These are phyloP conservation scores for Drosophila emarginata DNA, from an alignment of 2,888 invertebrate species.

Conservation along the genomic window DNA sequence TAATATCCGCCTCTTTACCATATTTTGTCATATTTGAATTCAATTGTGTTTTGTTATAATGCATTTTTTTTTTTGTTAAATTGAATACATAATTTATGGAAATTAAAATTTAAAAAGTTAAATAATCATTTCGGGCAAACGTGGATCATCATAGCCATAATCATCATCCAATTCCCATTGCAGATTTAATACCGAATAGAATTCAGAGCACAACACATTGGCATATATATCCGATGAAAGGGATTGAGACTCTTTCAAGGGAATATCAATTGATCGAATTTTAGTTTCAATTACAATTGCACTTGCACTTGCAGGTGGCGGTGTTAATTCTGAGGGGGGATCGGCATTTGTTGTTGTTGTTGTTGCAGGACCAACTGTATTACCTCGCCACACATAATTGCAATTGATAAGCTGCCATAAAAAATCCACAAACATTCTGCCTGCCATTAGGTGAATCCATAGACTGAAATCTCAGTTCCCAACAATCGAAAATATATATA, in stretches of 20 bases:
- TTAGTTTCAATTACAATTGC: not conserved
- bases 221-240: not conserved
- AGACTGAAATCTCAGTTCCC: not conserved
- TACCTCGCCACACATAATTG: not conserved
- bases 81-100: too few relatives aligned
- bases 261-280: not conserved
- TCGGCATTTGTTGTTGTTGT: not conserved
- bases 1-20: too few relatives aligned
- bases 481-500: not conserved
- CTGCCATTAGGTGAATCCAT: not conserved
- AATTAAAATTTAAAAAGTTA: not conserved
- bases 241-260: not conserved
- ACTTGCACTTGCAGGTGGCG: not conserved
- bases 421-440: constrained; percentile 40
- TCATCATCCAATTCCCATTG: constrained; percentile 23
- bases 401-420: constrained; percentile 52
- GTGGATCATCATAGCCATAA: constrained; percentile 59
- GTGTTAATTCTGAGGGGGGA: not conserved
- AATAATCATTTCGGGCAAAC: constrained; percentile 60
- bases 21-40: too few relatives aligned
- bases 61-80: too few relatives aligned
- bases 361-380: not conserved
- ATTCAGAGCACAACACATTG: not conserved
- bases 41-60: too few relatives aligned
- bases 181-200: constrained; percentile 25